Percentiles rank a stretch among this genome's conserved stretches.
phyloP scores from a whole-genome alignment of 64 coral and sea anemone genomes.

The Platygyra sinensis region DNA sequence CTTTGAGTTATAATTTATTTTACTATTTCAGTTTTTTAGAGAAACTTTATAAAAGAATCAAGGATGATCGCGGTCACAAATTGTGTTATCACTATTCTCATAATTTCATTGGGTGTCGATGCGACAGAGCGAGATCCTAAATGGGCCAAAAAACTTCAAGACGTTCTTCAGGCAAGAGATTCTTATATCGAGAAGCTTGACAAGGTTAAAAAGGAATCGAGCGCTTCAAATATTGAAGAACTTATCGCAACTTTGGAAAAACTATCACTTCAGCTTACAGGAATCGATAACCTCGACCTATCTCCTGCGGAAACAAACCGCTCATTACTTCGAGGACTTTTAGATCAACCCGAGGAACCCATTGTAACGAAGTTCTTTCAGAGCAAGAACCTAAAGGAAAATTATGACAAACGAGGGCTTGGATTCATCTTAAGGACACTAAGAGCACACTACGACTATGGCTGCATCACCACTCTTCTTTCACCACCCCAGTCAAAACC shows the following conservation, averaged over 20 bases:
- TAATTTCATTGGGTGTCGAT: background rate
- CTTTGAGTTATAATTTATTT: background rate
- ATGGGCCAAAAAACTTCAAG: conserved; percentile 2
- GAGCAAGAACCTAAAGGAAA: conserved; percentile 1
- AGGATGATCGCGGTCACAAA: conserved; percentile 7
- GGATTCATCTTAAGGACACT: conserved; percentile 28
- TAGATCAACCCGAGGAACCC: conserved; percentile 1
- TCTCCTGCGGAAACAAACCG: background rate
- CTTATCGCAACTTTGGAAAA: background rate
- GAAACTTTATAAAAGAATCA: background rate
- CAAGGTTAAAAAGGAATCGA: background rate
- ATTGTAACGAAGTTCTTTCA: conserved; percentile 25
- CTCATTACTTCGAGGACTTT: background rate
- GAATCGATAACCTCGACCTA: conserved; percentile 23
- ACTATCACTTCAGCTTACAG: background rate
- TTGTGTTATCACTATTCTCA: background rate
- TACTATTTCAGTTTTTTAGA: background rate
- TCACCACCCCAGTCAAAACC: background rate
- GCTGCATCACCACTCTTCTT: background rate
- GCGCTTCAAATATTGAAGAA: background rate
- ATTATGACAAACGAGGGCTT: conserved; percentile 2
- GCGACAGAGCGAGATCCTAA: background rate
- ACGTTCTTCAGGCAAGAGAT: conserved; percentile 16
- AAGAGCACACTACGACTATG: conserved; percentile 14
- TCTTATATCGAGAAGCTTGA: background rate